Evolutionary conservation across 2,888 invertebrate species (phyloP).

Genomic region (Mythimna ferrago): DNA sequence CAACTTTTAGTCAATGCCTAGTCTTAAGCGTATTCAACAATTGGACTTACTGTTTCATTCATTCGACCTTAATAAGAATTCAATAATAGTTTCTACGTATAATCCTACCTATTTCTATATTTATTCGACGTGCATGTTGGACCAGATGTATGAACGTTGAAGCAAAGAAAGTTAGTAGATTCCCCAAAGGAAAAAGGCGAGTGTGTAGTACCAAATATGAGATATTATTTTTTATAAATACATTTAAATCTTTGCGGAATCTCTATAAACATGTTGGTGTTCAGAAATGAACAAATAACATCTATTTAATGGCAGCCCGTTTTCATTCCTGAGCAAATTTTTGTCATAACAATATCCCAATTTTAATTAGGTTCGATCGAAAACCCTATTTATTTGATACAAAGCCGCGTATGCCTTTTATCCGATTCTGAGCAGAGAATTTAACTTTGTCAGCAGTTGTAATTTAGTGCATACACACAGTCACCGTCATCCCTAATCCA

Average conservation of each 20-base stretch:
- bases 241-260: neutral
- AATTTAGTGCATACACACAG: too few relatives aligned
- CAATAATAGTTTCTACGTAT: too few relatives aligned
- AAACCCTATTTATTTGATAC: neutral
- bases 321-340: neutral
- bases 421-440: neutral
- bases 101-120: too few relatives aligned
- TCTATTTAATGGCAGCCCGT: too few relatives aligned
- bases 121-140: too few relatives aligned
- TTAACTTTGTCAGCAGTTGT: neutral
- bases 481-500: neutral
- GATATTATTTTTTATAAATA: too few relatives aligned
- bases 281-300: neutral
- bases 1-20: too few relatives aligned
- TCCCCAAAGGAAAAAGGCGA: too few relatives aligned
- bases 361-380: neutral
- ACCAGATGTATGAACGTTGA: too few relatives aligned
- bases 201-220: neutral
- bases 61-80: neutral
- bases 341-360: neutral
- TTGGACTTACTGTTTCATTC: too few relatives aligned
- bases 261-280: neutral
- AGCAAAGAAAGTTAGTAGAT: too few relatives aligned
- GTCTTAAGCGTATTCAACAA: too few relatives aligned
- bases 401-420: neutral